phyloP scores from a whole-genome alignment of 2,113 vertebrate genomes.

The Rhagologus leucostigma region DNA sequence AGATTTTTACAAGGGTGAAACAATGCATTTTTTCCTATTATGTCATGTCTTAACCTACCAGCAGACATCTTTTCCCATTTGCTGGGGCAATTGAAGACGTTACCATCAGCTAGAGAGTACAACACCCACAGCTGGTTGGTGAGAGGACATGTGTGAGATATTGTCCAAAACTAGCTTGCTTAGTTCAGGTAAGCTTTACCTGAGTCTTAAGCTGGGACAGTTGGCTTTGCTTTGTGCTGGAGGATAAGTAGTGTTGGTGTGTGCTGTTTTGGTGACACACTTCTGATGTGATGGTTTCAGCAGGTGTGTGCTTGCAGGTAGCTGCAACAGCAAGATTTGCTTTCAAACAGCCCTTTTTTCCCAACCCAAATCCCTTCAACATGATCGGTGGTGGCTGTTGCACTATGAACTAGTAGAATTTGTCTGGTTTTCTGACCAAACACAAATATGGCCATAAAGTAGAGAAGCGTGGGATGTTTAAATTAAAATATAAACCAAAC shows the following conservation, averaged over 20 bases:
- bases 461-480: not conserved
- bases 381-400: not conserved
- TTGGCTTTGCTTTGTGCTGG: not conserved
- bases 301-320: not conserved
- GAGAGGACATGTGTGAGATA: not conserved
- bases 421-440: not conserved
- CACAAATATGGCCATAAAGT: not conserved
- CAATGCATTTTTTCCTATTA: not conserved
- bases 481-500: not conserved
- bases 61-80: not conserved
- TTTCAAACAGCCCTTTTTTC: not conserved
- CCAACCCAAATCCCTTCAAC: not conserved
- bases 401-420: not conserved
- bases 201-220: not conserved
- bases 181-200: not conserved
- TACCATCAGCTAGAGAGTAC: not conserved
- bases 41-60: not conserved
- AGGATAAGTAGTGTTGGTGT: not conserved
- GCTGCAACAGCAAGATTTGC: not conserved
- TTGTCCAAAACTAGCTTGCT: not conserved
- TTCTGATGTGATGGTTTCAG: not conserved
- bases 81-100: not conserved
- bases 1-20: not conserved
- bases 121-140: not conserved
- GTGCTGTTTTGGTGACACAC: not conserved